Percentiles rank a stretch among this genome's conserved stretches.
Evolutionary conservation across 2,888 invertebrate species (phyloP).

Genomic region (Epinotia bilunana): DNA sequence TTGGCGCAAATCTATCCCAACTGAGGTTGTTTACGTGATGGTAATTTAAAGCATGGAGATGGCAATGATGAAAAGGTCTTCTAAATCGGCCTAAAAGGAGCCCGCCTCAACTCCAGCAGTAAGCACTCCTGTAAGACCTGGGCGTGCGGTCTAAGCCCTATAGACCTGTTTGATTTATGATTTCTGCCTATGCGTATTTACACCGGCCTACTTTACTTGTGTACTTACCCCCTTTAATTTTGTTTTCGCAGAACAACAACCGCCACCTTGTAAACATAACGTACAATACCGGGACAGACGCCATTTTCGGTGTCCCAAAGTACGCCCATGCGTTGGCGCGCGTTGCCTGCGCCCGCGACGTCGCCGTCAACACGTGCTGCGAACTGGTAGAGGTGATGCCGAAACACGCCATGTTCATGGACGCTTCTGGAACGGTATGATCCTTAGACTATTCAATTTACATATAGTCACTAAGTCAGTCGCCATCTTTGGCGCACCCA

Average conservation of each 20-base stretch:
- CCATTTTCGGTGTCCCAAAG: constrained; percentile 94
- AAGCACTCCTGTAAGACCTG: no score
- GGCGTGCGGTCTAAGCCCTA: no score
- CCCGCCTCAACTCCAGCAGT: no score
- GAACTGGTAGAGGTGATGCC: constrained; percentile 90
- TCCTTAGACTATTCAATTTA: not conserved
- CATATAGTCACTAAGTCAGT: constrained; percentile 58
- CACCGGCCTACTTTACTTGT: no score
- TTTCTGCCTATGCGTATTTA: no score
- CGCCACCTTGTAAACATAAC: constrained; percentile 88
- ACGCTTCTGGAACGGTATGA: constrained; percentile 79
- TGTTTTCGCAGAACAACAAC: constrained; percentile 84
- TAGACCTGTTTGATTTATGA: no score
- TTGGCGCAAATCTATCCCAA: no score
- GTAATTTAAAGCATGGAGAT: no score
- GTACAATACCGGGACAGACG: constrained; percentile 92
- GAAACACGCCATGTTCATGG: constrained; percentile 90
- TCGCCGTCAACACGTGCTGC: constrained; percentile 89
- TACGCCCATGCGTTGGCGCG: constrained; percentile 92
- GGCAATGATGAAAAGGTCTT: no score
- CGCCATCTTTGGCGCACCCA: constrained; percentile 94
- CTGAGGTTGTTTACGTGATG: no score
- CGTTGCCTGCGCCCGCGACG: constrained; percentile 87
- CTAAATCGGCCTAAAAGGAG: no score
- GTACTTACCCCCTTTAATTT: not conserved